Evolutionary conservation across 1,140 invertebrate species (phyloP), one percentile per base, ranked within the genome.

Genomic region (Globodera rostochiensis): DNA sequence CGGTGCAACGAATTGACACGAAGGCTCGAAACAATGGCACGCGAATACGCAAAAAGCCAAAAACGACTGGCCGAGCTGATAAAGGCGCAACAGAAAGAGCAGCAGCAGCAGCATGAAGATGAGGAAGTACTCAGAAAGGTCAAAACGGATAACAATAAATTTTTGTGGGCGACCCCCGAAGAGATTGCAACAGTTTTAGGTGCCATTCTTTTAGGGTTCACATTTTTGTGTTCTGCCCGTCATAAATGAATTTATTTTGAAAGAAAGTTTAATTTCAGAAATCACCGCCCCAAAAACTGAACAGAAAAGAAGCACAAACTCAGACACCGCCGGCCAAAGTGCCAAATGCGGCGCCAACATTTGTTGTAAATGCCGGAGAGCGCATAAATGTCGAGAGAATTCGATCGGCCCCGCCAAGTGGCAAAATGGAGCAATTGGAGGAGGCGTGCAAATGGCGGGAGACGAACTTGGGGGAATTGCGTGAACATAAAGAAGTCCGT

Each of bases 21-120:
- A 13, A 74, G 81, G 8, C 73, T 82, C 19, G 81, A 82, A 25
- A 21, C 80, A 53, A 71, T 82, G 66, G 81, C 73, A 9, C 77
- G 74, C n/a, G 80, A 78, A 13, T 0, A 71, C 57, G 57, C 4
- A 36, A 69, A 79, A 36, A 19, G 46, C 21, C 19, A 79, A 78
- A 4, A 53, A 9, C 46, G 60, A n/a, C 25, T 57, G 6, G 57
- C 57, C 15, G 11, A 60, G 19, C 15, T 60, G 57, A 60, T 19
- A 19, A 60, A 60, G 57, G 3, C 57, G 19, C 57, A 60, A 60
- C 57, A 19, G 57, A 15, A 60, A 60, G 11, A 60, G 15, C 11
- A 60, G 57, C 50, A 53, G 50, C 50, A 60, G 19, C 11, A 60
- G 57, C 57, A 6, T 66, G 13, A 66, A 66, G n/a, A 13, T 13